Conservation (phyloP, 2,888 invertebrate species). For the Napeogenes inachia region DNA sequence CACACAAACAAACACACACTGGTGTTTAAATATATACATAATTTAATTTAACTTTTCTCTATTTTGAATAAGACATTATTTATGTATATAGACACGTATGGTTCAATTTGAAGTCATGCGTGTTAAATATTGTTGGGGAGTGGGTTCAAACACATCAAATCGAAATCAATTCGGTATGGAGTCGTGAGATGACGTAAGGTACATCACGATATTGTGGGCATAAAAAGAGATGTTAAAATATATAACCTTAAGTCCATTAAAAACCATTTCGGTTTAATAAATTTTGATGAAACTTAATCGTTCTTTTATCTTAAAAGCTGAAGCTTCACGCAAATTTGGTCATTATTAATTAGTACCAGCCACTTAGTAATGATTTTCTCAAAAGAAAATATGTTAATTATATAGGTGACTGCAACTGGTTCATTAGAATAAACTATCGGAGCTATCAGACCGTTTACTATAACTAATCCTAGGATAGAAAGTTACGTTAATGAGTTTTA, state of each 20-base stretch:
- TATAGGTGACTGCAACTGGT: constrained; percentile 18
- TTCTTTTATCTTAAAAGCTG: neutral
- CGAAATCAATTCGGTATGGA: constrained; percentile 55
- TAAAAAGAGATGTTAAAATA: neutral
- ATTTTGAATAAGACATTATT: neutral
- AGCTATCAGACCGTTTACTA: constrained; percentile 45
- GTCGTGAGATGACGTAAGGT: constrained; percentile 52
- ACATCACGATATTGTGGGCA: constrained; percentile 22
- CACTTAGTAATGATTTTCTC: neutral
- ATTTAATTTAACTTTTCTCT: no score
- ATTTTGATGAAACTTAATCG: no score
- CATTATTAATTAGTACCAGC: neutral
- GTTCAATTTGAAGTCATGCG: no score
- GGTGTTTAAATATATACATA: no score
- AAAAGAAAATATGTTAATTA: constrained; percentile 7
- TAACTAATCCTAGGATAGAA: constrained; percentile 7
- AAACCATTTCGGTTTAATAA: no score
- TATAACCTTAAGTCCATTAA: neutral
- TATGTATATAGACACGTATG: neutral
- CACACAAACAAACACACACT: no score
- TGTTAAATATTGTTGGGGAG: no score
- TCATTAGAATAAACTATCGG: constrained; percentile 36
- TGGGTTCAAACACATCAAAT: neutral
- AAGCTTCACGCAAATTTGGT: no score
- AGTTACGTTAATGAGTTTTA: constrained; percentile 6